Evolutionary conservation across 2,113 vertebrate species (phyloP), one percentile per base, ranked within the genome.

Genomic region (Todiramphus saurophagus): DNA sequence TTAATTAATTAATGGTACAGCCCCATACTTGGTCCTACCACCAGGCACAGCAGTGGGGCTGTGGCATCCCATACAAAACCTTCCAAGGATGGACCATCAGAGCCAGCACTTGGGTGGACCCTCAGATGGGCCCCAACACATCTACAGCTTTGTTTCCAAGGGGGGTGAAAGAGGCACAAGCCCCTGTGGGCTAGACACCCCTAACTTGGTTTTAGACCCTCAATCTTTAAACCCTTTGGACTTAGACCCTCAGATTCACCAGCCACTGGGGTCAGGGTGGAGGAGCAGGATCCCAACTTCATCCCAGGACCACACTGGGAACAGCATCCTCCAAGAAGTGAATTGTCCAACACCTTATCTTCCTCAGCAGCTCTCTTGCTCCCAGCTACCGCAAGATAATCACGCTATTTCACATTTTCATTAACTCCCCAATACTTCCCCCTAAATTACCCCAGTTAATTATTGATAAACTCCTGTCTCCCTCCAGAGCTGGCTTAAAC

Each of bases 371-470:
- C 81, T 80, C 66, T 0, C 14, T 60, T 72, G 2, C 88, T 53
- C 31, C 60, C 91, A 76, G 63, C 46, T 37, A 41, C 85, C 37
- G 3, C 31, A 6, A 18, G 67, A 62, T 79, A 94, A 90, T 90
- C 51, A 83, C 4, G 1, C 82, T 53, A 60, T 48, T 89, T 58
- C 89, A 64, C 90, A 44, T 77, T 96, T 96, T 94, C 96, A 93
- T 96, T 93, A 96, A 89, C 77, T 92, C 76, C 67, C 56, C 79
- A 87, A 94, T 70, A 87, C 77, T 91, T 85, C 58, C 75, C 62
- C 85, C 84, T 95, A 89, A 96, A 96, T 94, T 90, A 89, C 50
- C 17, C 23, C 43, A 8, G 86, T 94, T 97, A 97, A 96, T 97
- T 96, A 97, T 93, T 97, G 95, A 97, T 92, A 85, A 93, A 93